Conservation (phyloP, 2,888 invertebrate genomes). For the Herminia tarsipennalis region DNA sequence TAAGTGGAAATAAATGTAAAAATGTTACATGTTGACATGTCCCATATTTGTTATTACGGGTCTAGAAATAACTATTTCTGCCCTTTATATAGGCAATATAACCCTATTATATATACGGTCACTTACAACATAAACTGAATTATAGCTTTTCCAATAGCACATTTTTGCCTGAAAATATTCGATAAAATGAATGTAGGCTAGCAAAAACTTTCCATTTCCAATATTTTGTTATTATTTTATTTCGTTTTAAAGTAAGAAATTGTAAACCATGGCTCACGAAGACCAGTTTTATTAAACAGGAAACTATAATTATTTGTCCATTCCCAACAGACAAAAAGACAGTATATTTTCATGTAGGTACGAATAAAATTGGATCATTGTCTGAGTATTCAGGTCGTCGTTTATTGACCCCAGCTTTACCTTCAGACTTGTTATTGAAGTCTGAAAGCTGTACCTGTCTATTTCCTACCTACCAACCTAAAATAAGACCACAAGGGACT, state of each 20-base stretch:
- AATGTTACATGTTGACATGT: conserved; percentile 15
- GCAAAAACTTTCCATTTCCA: too few relatives aligned
- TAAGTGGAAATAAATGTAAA: conserved; percentile 32
- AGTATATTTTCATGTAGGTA: too few relatives aligned
- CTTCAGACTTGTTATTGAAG: conserved; percentile 60
- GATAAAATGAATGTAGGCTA: not conserved
- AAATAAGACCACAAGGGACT: too few relatives aligned
- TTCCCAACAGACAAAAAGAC: too few relatives aligned
- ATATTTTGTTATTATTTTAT: too few relatives aligned
- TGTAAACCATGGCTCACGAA: too few relatives aligned
- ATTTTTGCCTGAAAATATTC: not conserved
- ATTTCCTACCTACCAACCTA: too few relatives aligned
- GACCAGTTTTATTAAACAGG: too few relatives aligned
- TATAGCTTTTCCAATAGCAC: conserved; percentile 7
- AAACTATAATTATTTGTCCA: too few relatives aligned
- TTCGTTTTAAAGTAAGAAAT: too few relatives aligned
- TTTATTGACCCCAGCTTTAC: conserved; percentile 67
- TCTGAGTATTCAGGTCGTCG: conserved; percentile 57
- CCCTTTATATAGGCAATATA: conserved; percentile 28
- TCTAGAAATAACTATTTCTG: conserved; percentile 23
- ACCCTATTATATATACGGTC: conserved; percentile 19
- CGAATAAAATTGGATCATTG: conserved; percentile 71
- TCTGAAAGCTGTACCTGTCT: too few relatives aligned
- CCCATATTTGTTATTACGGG: conserved; percentile 22
- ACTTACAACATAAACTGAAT: conserved; percentile 6